These are phyloP conservation scores for Sphaerophoria rueppellii DNA, from an alignment of 2,888 invertebrate genomes.

Conservation along the genomic window DNA sequence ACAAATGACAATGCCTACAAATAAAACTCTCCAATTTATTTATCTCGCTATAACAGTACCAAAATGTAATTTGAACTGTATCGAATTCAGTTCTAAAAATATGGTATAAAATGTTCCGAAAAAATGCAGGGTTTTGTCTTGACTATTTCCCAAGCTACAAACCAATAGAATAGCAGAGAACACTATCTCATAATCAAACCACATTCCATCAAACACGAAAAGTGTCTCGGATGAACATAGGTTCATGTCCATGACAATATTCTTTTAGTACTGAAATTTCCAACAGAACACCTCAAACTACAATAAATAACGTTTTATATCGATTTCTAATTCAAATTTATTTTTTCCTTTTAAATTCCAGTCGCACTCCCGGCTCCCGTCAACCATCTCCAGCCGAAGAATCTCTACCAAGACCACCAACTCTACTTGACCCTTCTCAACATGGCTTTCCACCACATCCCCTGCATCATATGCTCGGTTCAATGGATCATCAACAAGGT, in stretches of 20 bases:
- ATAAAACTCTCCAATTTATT: too few species aligned
- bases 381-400: conserved; percentile 95
- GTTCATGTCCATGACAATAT: conserved; percentile 46
- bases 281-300: conserved; percentile 61
- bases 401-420: conserved; percentile 83
- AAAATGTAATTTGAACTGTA: too few species aligned
- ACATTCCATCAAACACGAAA: conserved; percentile 33
- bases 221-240: conserved; percentile 35
- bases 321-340: conserved; percentile 61
- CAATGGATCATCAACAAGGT: conserved; percentile 81
- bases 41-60: too few species aligned
- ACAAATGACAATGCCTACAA: too few species aligned
- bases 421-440: conserved; percentile 79
- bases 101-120: too few species aligned
- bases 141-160: neutral
- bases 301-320: neutral
- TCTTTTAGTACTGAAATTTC: conserved; percentile 51
- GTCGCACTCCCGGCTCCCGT: conserved; percentile 94
- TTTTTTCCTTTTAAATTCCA: conserved; percentile 78
- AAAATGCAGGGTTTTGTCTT: too few species aligned
- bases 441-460: conserved; percentile 81
- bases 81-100: too few species aligned
- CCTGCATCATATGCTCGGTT: conserved; percentile 83
- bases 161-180: neutral
- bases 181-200: conserved; percentile 1